Conservation (phyloP, 2,113 vertebrate genomes). For the Rhea americana region DNA sequence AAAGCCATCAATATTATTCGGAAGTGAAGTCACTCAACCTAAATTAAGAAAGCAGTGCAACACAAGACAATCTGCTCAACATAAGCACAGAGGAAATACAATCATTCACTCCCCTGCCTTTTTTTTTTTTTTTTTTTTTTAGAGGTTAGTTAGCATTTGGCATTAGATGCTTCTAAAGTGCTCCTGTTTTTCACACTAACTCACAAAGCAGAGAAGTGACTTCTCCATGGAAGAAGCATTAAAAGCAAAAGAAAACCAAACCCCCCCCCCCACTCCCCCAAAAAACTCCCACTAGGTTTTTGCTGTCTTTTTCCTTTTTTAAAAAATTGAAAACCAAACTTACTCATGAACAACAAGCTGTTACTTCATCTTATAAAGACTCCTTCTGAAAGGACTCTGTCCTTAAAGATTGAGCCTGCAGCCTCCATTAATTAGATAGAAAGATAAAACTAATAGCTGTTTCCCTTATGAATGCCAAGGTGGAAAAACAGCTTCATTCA, state of each 20-base stretch:
- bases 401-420: not conserved
- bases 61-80: not conserved
- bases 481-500: not conserved
- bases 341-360: not conserved
- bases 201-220: not conserved
- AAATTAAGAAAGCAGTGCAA: not conserved
- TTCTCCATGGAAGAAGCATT: not conserved
- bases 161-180: not conserved
- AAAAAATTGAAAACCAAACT: not conserved
- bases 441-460: not conserved
- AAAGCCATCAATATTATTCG: not conserved
- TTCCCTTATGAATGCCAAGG: not conserved
- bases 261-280: too few species aligned
- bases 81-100: not conserved
- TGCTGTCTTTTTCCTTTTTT: not conserved
- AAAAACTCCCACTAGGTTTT: not conserved
- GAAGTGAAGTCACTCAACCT: not conserved
- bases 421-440: not conserved
- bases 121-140: not conserved
- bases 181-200: not conserved
- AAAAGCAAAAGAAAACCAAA: not conserved
- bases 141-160: not conserved
- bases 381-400: not conserved
- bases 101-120: not conserved
- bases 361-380: not conserved